Evolutionary conservation across 2,888 invertebrate species (phyloP), one percentile per base, ranked within the genome.

Genomic region (Cheilosia vulpina): DNA sequence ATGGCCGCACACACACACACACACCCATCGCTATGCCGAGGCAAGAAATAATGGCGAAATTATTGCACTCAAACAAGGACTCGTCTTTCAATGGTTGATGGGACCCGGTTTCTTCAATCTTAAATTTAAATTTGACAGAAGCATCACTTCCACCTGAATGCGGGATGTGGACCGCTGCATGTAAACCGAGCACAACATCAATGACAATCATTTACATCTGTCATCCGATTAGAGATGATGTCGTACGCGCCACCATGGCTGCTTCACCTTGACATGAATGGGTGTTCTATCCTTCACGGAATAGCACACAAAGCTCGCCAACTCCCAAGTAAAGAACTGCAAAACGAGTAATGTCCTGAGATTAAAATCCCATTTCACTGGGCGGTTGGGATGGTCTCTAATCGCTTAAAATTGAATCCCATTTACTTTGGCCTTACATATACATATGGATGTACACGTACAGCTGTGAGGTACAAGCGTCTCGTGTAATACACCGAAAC

Each of bases 191-290:
- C 45, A 31, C 65, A 76, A 75, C 79, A 76, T 75, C 81, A 80
- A 83, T 76, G 85, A 72, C 81, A 85, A 85, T 85, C 85, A 85
- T 81, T 85, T 85, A 81, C 85, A 85, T 85, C 85, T 85, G 85
- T 77, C 81, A 85, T 76, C 76, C 63, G 81, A 80, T 43, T 80
- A 80, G 41, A 58, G 45, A 38, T 43, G 53, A 57, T 45, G 41
- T 24, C 34, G 60, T 38, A 31, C 27, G 27, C 27, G 6, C 27
- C 5, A 34, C 34, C 3, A 34, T 34, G 34, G 34, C 38, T 38
- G 31, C 34, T 41, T 65, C 52, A 15, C 66, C 75, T 47, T 65
- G 65, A 17, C 34, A 4, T 45, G 31, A 34, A 38, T 11, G 55
- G 13, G 73, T 21, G 9, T 38, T 38, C 68, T 55, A 52, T 50